These are phyloP conservation scores for Oeneis ivallda DNA, from an alignment of 2,888 invertebrate genomes.

Conservation along the genomic window DNA sequence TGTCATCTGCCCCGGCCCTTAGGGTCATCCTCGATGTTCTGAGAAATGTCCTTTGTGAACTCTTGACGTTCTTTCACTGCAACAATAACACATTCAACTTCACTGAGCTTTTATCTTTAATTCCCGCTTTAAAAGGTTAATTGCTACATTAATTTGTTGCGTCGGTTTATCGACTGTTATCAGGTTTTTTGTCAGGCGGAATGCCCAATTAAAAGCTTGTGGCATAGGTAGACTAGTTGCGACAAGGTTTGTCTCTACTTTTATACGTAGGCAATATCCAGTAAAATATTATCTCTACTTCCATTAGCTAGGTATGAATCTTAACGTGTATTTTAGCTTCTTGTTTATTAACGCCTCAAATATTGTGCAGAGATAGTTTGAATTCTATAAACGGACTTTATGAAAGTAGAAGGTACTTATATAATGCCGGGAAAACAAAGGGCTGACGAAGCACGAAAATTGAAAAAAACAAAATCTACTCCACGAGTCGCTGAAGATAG, in stretches of 20 bases:
- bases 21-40: slow-evolving; percentile 68
- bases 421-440: no score
- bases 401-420: no score
- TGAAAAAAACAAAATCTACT: no score
- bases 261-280: not conserved
- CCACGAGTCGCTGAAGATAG: no score
- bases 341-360: no score
- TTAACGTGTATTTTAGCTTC: no score
- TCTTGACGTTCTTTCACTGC: slow-evolving; percentile 58
- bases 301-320: not conserved
- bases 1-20: slow-evolving; percentile 53
- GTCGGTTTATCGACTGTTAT: slow-evolving; percentile 18
- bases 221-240: slow-evolving; percentile 12
- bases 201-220: slow-evolving; percentile 16
- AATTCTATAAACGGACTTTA: no score
- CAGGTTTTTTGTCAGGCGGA: slow-evolving; percentile 16
- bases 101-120: slow-evolving; percentile 32
- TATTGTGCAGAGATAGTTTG: no score
- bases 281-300: not conserved
- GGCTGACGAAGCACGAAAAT: no score
- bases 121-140: slow-evolving; percentile 18
- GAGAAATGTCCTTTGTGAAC: slow-evolving; percentile 72
- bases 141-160: slow-evolving; percentile 25
- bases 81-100: slow-evolving; percentile 50
- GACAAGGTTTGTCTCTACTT: not conserved